Evolutionary conservation across 2,888 invertebrate genomes (phyloP).

Genomic region (Hirtodrosophila trivittata): DNA sequence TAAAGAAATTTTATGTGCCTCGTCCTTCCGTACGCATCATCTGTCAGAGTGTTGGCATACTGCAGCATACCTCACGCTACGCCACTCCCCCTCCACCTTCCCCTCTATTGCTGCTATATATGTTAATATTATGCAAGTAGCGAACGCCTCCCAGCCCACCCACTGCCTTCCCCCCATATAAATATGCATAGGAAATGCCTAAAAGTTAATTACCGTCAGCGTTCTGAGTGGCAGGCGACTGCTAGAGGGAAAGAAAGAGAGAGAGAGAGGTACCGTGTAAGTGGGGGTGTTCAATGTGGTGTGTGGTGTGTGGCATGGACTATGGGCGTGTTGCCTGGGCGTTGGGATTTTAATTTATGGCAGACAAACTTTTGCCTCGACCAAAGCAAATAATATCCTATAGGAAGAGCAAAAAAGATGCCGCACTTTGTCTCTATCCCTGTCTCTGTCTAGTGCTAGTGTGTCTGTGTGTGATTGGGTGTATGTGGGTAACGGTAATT

Average conservation of each 20-base stretch:
- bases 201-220: constrained; percentile 78
- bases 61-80: constrained; percentile 11
- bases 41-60: constrained; percentile 37
- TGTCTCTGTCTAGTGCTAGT: constrained; percentile 1
- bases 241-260: background rate
- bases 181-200: constrained; percentile 78
- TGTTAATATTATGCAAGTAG: constrained; percentile 70
- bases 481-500: constrained; percentile 58
- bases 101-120: constrained; percentile 16
- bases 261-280: background rate
- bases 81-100: background rate
- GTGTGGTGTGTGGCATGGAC: constrained; percentile 3
- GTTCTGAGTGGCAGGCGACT: constrained; percentile 69
- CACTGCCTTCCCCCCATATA: constrained; percentile 47
- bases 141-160: constrained; percentile 8
- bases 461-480: constrained; percentile 19
- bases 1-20: constrained; percentile 9
- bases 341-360: constrained; percentile 74
- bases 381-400: constrained; percentile 36
- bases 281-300: background rate
- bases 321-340: constrained; percentile 61
- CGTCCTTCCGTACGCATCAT: constrained; percentile 62
- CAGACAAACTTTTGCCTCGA: constrained; percentile 68
- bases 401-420: constrained; percentile 22
- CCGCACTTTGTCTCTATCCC: constrained; percentile 8